These are phyloP conservation scores for Manis pentadactyla DNA, from an alignment of 2,797 vertebrate genomes.

Conservation along the genomic window DNA sequence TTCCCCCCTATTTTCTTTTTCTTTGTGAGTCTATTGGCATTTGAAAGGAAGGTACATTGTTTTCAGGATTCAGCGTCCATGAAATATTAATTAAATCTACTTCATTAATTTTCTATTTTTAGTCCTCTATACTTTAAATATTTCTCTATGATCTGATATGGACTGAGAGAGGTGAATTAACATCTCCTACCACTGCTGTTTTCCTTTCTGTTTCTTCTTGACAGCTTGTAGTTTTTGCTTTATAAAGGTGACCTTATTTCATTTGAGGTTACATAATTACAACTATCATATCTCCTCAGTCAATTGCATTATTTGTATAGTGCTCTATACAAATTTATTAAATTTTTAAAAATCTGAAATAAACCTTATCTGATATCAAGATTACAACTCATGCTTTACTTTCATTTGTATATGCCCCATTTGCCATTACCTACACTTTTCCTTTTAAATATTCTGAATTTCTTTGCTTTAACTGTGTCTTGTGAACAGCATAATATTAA, in stretches of 20 bases:
- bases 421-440: neutral
- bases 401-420: neutral
- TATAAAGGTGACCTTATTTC: neutral
- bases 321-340: neutral
- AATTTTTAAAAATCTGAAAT: neutral
- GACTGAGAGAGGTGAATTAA: neutral
- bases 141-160: neutral
- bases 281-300: neutral
- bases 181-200: neutral
- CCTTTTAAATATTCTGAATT: neutral
- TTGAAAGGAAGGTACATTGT: neutral
- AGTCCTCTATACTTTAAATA: neutral
- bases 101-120: neutral
- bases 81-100: neutral
- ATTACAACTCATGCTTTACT: neutral
- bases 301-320: neutral
- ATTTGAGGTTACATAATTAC: neutral
- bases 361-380: neutral
- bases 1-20: too few species aligned
- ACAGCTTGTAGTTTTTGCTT: neutral
- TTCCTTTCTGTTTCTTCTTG: neutral
- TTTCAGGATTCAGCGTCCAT: neutral
- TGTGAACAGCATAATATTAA: neutral
- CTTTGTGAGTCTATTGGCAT: neutral
- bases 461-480: neutral